A percentile compares a stretch with the other conserved stretches of the same genome.
Evolutionary conservation across 2,888 invertebrate species (phyloP).

Genomic region (Anoplius nigerrimus): DNA sequence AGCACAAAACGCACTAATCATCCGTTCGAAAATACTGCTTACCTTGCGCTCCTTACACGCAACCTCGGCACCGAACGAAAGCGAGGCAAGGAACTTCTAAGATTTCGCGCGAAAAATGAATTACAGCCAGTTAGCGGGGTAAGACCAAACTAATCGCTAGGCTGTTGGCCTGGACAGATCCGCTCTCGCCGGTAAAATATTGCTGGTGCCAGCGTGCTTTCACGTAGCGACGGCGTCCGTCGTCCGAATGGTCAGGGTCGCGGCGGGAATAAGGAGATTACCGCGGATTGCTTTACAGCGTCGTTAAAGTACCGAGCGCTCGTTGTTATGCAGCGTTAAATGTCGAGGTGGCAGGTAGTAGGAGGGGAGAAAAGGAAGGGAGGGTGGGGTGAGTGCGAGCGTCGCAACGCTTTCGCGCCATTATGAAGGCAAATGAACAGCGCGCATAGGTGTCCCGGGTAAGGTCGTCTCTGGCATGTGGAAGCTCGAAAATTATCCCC

Average conservation of each 20-base stretch:
- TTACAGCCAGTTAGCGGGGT: no score
- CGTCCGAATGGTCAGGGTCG: slow-evolving; percentile 20
- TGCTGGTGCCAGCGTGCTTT: not conserved
- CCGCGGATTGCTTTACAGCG: slow-evolving; percentile 38
- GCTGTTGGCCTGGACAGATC: slow-evolving; percentile 8
- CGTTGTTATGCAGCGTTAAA: slow-evolving; percentile 34
- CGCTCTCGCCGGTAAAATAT: slow-evolving; percentile 18
- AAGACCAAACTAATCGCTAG: not conserved
- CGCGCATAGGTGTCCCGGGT: slow-evolving; percentile 11
- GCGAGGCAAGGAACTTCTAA: no score
- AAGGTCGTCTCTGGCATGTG: not conserved
- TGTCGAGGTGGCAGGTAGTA: not conserved
- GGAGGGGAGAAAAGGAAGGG: slow-evolving; percentile 7
- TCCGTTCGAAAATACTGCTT: no score
- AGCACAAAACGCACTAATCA: no score
- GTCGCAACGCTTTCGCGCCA: slow-evolving; percentile 26
- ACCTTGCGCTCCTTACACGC: no score
- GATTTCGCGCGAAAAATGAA: no score
- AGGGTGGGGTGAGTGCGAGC: not conserved
- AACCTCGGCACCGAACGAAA: no score
- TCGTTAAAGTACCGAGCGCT: slow-evolving; percentile 32
- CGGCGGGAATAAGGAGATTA: slow-evolving; percentile 25
- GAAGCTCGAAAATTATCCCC: slow-evolving; percentile 14
- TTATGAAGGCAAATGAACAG: slow-evolving; percentile 33
- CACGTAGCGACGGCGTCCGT: slow-evolving; percentile 10